Evolutionary conservation across 2,113 vertebrate species (phyloP).

Genomic region (Urocitellus parryii): DNA sequence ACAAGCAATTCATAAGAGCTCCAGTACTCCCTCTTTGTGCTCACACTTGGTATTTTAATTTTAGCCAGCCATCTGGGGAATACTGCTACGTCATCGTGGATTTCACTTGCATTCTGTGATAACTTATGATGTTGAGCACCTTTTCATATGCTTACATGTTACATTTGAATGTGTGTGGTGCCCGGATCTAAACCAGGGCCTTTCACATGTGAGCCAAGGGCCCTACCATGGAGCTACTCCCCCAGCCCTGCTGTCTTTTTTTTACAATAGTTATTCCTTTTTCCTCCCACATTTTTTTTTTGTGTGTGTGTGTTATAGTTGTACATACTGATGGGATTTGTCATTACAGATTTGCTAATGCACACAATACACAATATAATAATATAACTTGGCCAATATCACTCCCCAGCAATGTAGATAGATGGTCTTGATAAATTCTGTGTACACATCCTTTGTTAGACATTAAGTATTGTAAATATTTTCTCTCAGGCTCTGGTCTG

Average conservation of each 20-base stretch:
- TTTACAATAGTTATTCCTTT: not conserved
- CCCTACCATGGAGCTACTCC: not conserved
- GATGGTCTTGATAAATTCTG: not conserved
- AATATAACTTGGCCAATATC: too few relatives aligned
- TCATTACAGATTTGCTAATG: too few relatives aligned
- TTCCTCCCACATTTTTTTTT: not conserved
- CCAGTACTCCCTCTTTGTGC: not conserved
- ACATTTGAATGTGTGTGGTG: not conserved
- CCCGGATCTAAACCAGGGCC: not conserved
- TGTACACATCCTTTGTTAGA: not conserved
- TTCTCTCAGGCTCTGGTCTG: not conserved
- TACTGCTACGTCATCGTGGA: not conserved
- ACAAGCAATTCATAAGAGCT: not conserved
- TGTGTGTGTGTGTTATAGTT: too few relatives aligned
- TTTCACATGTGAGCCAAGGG: not conserved
- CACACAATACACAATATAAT: too few relatives aligned
- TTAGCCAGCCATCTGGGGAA: not conserved
- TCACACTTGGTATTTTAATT: not conserved
- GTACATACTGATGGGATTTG: too few relatives aligned
- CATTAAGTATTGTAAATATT: not conserved
- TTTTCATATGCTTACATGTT: not conserved
- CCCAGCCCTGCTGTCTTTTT: not conserved
- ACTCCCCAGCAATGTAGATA: not conserved
- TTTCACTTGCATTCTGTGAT: constrained; percentile 15
- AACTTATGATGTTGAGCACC: not conserved